A percentile compares a stretch with the other conserved stretches of the same genome.
Evolutionary conservation across 2,797 vertebrate species (phyloP).

Genomic region (Falco cherrug): DNA sequence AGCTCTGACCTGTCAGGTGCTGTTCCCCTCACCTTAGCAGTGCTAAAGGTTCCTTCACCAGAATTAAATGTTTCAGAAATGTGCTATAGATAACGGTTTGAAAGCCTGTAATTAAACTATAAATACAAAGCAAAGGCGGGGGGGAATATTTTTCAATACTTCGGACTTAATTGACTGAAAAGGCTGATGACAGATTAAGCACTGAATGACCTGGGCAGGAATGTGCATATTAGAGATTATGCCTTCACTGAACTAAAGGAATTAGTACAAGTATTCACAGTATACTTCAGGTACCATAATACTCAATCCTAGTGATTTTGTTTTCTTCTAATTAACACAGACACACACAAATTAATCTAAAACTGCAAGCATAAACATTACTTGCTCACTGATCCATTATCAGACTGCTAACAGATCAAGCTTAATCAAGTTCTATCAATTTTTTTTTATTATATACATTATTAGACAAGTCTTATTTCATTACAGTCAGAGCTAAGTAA

Average conservation of each 20-base stretch:
- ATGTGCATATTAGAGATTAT: not conserved
- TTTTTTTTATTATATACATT: conserved; percentile 62
- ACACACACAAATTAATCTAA: conserved; percentile 54
- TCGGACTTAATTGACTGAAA: not conserved
- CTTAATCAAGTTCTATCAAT: conserved; percentile 49
- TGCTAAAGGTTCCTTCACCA: not conserved
- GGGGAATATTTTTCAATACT: not conserved
- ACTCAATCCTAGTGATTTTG: conserved; percentile 19
- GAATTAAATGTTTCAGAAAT: not conserved
- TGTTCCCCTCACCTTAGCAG: not conserved
- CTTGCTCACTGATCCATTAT: conserved; percentile 20
- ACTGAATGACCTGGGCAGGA: not conserved
- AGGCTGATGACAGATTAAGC: not conserved
- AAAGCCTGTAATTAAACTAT: not conserved
- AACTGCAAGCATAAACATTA: conserved; percentile 42
- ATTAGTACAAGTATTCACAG: conserved; percentile 15
- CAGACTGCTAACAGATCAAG: conserved; percentile 36
- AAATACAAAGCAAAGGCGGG: not conserved
- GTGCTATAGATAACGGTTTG: not conserved
- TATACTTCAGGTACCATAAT: conserved; percentile 27
- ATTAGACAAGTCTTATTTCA: conserved; percentile 63
- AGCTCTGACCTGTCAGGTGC: not conserved
- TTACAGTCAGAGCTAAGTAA: conserved; percentile 22
- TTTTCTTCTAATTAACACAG: conserved; percentile 61
- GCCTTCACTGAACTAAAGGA: conserved; percentile 3